Conservation (phyloP, 2,113 vertebrate genomes). For the Sander lucioperca region DNA sequence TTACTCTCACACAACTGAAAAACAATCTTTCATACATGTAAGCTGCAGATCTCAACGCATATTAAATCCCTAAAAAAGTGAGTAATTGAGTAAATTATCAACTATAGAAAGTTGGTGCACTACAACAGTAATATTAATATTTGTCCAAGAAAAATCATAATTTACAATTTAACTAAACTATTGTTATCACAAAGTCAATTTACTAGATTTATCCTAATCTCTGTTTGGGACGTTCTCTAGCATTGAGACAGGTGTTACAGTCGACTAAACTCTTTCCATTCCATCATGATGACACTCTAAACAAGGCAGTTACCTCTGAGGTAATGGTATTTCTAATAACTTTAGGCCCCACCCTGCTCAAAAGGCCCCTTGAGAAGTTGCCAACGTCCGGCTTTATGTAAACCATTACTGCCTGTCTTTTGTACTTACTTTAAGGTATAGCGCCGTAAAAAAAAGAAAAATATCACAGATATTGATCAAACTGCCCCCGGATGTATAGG, state of each 20-base stretch:
- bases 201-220: neutral
- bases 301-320: constrained; percentile 49
- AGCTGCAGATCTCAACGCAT: too few relatives aligned
- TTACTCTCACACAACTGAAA: neutral
- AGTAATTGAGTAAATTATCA: too few relatives aligned
- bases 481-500: constrained; percentile 58
- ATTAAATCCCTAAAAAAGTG: too few relatives aligned
- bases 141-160: neutral
- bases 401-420: constrained; percentile 51
- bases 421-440: constrained; percentile 51
- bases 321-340: constrained; percentile 54
- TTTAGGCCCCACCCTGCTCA: constrained; percentile 21
- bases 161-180: neutral
- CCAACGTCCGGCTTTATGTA: constrained; percentile 59
- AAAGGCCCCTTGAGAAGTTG: constrained; percentile 23
- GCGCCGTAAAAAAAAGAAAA: constrained; percentile 24
- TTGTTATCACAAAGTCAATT: neutral
- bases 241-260: neutral
- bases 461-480: constrained; percentile 54
- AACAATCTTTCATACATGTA: too few relatives aligned
- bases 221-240: neutral
- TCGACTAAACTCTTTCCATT: constrained; percentile 18
- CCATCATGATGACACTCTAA: constrained; percentile 5
- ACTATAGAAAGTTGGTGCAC: too few relatives aligned
- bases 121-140: neutral